Percentiles rank a stretch among this genome's conserved stretches.
These are phyloP conservation scores for Nasonia vitripennis DNA, from an alignment of 1,140 invertebrate species.

Conservation along the genomic window DNA sequence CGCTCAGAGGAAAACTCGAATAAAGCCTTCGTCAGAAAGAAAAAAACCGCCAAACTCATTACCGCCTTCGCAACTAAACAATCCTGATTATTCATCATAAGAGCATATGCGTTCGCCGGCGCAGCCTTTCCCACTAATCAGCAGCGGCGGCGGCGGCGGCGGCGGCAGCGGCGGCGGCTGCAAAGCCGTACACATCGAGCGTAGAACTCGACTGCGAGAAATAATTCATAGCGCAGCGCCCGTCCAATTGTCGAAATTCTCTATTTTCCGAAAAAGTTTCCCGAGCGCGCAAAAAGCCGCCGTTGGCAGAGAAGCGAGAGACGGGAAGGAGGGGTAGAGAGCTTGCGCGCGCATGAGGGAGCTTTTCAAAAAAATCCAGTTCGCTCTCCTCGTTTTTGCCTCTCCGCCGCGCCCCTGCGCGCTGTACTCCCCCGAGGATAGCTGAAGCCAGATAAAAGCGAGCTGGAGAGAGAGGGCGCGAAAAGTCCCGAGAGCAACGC, in stretches of 20 bases:
- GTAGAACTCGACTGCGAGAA: conserved; percentile 19
- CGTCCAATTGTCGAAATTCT: conserved; percentile 47
- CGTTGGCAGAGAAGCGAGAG: not conserved
- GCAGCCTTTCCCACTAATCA: not conserved
- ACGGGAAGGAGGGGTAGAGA: not conserved
- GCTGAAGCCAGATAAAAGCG: conserved; percentile 8
- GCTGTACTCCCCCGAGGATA: not conserved
- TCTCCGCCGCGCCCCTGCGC: not conserved
- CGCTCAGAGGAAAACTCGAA: too few species aligned
- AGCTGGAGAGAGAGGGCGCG: not conserved
- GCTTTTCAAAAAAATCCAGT: conserved; percentile 25
- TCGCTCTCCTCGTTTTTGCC: conserved; percentile 15
- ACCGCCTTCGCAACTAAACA: too few species aligned
- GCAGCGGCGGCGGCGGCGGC: too few species aligned
- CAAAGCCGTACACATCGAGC: conserved; percentile 8
- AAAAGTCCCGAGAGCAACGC: not conserved
- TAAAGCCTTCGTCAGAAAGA: too few species aligned
- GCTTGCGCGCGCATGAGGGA: not conserved
- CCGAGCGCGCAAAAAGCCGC: conserved; percentile 26
- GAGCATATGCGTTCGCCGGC: not conserved
- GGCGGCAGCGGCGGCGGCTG: too few species aligned
- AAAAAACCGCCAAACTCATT: too few species aligned
- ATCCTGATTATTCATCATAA: not conserved
- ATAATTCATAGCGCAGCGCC: conserved; percentile 29
- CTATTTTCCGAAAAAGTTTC: conserved; percentile 41